A percentile compares a stretch with the other conserved stretches of the same genome.
Evolutionary conservation across 2,113 vertebrate species (phyloP).

Genomic region (Istiophorus platypterus): DNA sequence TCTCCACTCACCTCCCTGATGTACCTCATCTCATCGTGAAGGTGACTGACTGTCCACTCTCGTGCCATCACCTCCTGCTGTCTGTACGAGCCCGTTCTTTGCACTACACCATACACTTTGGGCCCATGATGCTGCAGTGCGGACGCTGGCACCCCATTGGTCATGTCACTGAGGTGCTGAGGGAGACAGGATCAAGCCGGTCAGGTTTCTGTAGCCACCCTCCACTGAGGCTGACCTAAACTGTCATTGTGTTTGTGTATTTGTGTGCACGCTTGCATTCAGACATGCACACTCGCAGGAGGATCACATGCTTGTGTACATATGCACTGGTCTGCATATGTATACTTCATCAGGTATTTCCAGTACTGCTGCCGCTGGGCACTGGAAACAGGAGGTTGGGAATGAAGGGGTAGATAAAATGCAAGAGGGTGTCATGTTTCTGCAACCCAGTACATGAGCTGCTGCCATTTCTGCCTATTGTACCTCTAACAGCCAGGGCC

Average conservation of each 20-base stretch:
- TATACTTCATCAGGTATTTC: slow-evolving; percentile 56
- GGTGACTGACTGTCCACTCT: slow-evolving; percentile 92
- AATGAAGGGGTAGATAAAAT: slow-evolving; percentile 62
- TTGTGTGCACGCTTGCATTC: slow-evolving; percentile 4
- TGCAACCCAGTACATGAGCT: slow-evolving; percentile 76
- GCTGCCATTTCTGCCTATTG: slow-evolving; percentile 67
- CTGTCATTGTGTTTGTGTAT: slow-evolving; percentile 13
- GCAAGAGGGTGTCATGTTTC: slow-evolving; percentile 81
- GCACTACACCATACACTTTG: slow-evolving; percentile 91
- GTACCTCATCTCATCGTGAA: slow-evolving; percentile 97
- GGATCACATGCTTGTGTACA: background rate
- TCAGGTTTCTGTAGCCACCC: slow-evolving; percentile 80
- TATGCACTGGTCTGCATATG: slow-evolving; percentile 46
- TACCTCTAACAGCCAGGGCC: slow-evolving; percentile 37
- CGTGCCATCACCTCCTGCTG: slow-evolving; percentile 95
- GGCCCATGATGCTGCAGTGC: slow-evolving; percentile 85
- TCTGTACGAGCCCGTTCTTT: slow-evolving; percentile 87
- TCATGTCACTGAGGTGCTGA: slow-evolving; percentile 85
- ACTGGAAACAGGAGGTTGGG: slow-evolving; percentile 64
- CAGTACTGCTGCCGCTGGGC: slow-evolving; percentile 54
- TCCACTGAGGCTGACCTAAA: slow-evolving; percentile 30
- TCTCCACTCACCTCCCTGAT: slow-evolving; percentile 92
- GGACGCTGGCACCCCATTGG: slow-evolving; percentile 86
- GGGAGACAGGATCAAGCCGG: slow-evolving; percentile 72
- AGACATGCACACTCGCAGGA: slow-evolving; percentile 23